Conservation (phyloP, 2,888 invertebrate genomes). For the Macaria liturata region DNA sequence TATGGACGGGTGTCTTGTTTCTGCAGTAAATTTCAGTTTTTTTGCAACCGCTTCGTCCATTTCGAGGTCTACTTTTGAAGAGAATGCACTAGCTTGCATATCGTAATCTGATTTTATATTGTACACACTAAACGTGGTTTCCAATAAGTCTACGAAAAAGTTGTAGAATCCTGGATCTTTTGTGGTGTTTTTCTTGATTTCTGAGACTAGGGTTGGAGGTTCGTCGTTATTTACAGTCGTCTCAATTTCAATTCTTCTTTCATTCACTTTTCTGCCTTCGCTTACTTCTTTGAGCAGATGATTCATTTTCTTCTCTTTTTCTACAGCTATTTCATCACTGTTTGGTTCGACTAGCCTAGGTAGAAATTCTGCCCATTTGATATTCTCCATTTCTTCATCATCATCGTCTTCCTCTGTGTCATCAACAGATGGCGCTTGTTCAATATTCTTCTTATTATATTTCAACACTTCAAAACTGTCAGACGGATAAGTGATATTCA, state of each 20-base stretch:
- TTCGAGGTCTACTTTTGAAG: conserved; percentile 45
- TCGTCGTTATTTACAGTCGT: conserved; percentile 35
- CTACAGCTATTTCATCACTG: conserved; percentile 12
- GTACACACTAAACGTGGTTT: conserved; percentile 56
- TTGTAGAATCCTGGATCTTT: conserved; percentile 53
- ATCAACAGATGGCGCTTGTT: conserved; percentile 48
- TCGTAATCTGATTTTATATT: conserved; percentile 41
- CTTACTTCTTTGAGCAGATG: conserved; percentile 29
- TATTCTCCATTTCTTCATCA: conserved; percentile 19
- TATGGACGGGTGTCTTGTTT: conserved; percentile 1
- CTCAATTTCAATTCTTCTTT: conserved; percentile 14
- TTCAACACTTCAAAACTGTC: conserved; percentile 50
- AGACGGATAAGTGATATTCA: conserved; percentile 39
- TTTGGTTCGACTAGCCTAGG: conserved; percentile 27
- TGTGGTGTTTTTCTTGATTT: conserved; percentile 30
- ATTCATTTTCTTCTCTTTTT: conserved; percentile 16
- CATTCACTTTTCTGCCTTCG: conserved; percentile 29
- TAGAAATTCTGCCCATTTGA: conserved; percentile 27
- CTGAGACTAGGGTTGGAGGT: conserved; percentile 39
- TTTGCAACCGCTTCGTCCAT: conserved; percentile 52
- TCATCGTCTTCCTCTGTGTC: conserved; percentile 42
- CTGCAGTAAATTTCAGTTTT: conserved; percentile 34
- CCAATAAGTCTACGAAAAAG: conserved; percentile 61
- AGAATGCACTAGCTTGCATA: conserved; percentile 16
- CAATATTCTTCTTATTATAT: conserved; percentile 47